Percentiles rank a stretch among this genome's conserved stretches.
Evolutionary conservation across 2,113 vertebrate species (phyloP).

Genomic region (Vulpes vulpes): DNA sequence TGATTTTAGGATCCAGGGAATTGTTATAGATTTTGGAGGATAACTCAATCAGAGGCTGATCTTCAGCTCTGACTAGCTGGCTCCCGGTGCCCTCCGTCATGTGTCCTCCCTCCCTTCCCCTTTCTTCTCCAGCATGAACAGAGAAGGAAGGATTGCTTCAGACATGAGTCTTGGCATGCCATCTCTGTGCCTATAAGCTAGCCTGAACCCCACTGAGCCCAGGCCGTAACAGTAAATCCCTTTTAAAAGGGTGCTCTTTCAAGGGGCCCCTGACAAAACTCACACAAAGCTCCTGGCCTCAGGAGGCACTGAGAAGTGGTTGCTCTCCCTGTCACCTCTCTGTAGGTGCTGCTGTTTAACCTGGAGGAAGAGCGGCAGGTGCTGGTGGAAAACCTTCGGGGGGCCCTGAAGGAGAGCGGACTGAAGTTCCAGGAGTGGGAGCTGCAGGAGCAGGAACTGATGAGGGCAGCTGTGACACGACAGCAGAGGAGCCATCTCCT

Average conservation of each 20-base stretch:
- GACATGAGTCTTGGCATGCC: not conserved
- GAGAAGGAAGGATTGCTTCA: not conserved
- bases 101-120: not conserved
- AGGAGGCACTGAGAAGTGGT: not conserved
- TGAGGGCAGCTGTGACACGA: slow-evolving; percentile 90
- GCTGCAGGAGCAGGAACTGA: slow-evolving; percentile 89
- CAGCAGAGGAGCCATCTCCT: slow-evolving; percentile 92
- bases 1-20: slow-evolving; percentile 17
- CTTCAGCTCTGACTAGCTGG: not conserved
- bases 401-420: slow-evolving; percentile 77
- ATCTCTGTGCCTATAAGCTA: not conserved
- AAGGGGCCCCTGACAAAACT: not conserved
- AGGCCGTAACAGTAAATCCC: not conserved
- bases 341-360: slow-evolving; percentile 91
- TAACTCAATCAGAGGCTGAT: not conserved
- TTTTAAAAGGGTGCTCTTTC: not conserved
- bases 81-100: not conserved
- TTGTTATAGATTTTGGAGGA: not conserved
- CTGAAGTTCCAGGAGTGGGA: slow-evolving; percentile 86
- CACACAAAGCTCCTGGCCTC: not conserved
- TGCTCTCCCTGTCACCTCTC: not conserved
- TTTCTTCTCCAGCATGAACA: not conserved
- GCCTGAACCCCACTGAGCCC: not conserved
- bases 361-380: slow-evolving; percentile 87
- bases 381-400: slow-evolving; percentile 86